These are phyloP conservation scores for Uloborus diversus DNA, from an alignment of 1,140 invertebrate species.

Conservation along the genomic window DNA sequence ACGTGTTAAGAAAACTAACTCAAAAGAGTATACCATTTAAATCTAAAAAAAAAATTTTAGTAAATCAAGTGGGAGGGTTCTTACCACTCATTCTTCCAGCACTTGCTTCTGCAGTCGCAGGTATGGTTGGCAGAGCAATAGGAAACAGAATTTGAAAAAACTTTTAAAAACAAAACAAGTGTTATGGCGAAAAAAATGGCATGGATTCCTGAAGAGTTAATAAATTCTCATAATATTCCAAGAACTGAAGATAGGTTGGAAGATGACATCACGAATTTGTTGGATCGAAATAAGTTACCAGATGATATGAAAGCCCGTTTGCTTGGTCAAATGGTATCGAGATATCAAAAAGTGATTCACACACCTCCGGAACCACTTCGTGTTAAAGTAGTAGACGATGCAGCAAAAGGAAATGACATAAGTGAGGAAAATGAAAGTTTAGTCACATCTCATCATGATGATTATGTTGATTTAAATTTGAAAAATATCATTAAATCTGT, in stretches of 20 bases:
- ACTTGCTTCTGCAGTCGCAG: background rate
- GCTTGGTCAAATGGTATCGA: background rate
- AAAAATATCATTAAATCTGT: too few relatives aligned
- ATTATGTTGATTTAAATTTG: too few relatives aligned
- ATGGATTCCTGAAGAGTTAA: background rate
- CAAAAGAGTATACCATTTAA: background rate
- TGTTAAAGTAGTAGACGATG: background rate
- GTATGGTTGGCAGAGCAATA: slow-evolving; percentile 1
- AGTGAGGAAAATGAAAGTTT: too few relatives aligned
- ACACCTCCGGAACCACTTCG: background rate
- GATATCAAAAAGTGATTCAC: background rate
- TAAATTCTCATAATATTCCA: background rate
- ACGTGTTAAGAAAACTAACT: background rate
- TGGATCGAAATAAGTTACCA: background rate
- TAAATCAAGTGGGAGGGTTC: slow-evolving; percentile 11
- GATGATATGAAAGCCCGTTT: slow-evolving; percentile 23
- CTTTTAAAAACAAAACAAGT: background rate
- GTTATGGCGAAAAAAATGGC: background rate
- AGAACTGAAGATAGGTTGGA: background rate
- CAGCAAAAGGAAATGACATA: background rate
- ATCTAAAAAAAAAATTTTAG: background rate
- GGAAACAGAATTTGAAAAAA: slow-evolving; percentile 13
- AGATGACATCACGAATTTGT: background rate
- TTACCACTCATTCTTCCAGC: background rate
- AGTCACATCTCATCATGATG: too few relatives aligned